These are phyloP conservation scores for Lasius platythorax DNA, from an alignment of 2,888 invertebrate genomes.

Conservation along the genomic window DNA sequence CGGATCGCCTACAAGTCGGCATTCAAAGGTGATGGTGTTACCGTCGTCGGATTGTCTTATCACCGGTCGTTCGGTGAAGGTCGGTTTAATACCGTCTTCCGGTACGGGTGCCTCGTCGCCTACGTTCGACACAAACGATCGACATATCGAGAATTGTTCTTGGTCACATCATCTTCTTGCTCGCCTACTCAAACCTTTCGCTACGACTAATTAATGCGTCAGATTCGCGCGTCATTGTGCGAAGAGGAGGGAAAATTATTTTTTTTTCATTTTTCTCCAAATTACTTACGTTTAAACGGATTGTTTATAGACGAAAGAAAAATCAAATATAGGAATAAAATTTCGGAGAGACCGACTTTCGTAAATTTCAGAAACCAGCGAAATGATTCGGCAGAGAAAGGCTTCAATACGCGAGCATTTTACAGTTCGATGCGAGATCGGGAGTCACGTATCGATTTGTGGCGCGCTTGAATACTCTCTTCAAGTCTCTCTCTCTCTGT, in stretches of 20 bases:
- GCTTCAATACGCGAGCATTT: conserved; percentile 55
- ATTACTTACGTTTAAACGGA: not conserved
- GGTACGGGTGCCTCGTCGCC: conserved; percentile 98
- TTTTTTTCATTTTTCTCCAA: not conserved
- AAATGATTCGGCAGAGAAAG: conserved; percentile 36
- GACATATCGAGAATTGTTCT: conserved; percentile 46
- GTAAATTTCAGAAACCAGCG: not conserved
- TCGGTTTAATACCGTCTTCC: conserved; percentile 97
- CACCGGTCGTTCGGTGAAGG: conserved; percentile 98
- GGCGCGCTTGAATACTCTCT: conserved; percentile 28
- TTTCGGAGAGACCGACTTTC: not conserved
- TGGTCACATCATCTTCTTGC: conserved; percentile 28
- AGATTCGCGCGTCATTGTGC: not conserved
- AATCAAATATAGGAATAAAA: not conserved
- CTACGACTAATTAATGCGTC: conserved; percentile 4
- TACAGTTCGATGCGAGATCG: conserved; percentile 69
- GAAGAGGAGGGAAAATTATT: not conserved
- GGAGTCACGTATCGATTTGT: conserved; percentile 74
- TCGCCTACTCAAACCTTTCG: conserved; percentile 54
- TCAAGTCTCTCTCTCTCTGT: not conserved
- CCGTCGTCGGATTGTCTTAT: conserved; percentile 99
- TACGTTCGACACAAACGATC: conserved; percentile 85
- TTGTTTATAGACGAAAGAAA: not conserved
- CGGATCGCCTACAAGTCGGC: conserved; percentile 98
- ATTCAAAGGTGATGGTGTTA: conserved; percentile 98